These are phyloP conservation scores for Pantherophis guttatus DNA, from an alignment of 2,113 vertebrate species.

Conservation along the genomic window DNA sequence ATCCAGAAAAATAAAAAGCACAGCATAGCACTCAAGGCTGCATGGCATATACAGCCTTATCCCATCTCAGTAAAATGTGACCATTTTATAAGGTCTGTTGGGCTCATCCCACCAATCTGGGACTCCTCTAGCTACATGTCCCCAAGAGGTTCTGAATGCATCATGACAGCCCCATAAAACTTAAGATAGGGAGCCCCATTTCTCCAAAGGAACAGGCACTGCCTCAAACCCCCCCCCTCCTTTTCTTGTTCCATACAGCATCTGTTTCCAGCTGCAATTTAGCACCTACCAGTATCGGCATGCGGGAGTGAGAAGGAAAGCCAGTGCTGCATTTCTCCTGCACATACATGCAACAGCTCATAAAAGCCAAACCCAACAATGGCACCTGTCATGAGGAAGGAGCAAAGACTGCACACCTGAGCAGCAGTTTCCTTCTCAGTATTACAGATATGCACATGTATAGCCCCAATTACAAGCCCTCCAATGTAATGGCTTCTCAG, in stretches of 20 bases:
- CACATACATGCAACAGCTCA: background rate
- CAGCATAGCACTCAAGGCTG: background rate
- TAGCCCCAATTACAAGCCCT: background rate
- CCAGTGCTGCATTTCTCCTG: background rate
- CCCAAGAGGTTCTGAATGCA: background rate
- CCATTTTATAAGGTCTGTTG: background rate
- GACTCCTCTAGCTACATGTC: background rate
- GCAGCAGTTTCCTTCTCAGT: background rate
- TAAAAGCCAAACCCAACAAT: background rate
- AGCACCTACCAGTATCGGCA: background rate
- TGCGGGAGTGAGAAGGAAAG: background rate
- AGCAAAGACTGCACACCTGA: background rate
- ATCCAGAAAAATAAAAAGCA: background rate
- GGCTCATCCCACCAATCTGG: background rate
- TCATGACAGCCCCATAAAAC: background rate
- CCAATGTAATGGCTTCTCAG: background rate
- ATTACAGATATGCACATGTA: too few relatives aligned
- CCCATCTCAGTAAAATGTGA: background rate
- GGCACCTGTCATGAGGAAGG: background rate
- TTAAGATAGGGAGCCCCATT: background rate
- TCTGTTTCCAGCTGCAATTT: background rate
- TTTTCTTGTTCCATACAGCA: background rate
- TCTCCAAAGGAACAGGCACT: background rate
- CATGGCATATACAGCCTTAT: background rate
- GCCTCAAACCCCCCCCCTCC: background rate